Evolutionary conservation across 2,797 vertebrate genomes (phyloP).

Genomic region (Florisuga fusca): DNA sequence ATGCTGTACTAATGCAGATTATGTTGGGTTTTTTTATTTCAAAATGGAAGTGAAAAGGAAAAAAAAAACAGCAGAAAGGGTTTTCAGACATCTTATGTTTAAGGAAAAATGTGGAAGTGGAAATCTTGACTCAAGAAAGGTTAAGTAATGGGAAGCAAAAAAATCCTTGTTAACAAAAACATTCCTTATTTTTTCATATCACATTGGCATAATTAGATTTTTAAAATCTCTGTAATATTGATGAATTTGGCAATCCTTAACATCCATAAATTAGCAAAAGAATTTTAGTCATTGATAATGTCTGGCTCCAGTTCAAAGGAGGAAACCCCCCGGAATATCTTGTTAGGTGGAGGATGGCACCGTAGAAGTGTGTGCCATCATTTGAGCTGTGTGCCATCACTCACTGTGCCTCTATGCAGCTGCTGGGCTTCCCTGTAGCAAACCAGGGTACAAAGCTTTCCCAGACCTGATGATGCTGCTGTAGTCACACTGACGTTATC

Average conservation of each 20-base stretch:
- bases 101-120: neutral
- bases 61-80: neutral
- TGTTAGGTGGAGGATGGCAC: neutral
- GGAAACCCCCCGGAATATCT: neutral
- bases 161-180: neutral
- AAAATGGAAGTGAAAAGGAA: neutral
- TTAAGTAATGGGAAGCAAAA: neutral
- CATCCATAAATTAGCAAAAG: neutral
- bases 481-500: neutral
- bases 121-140: neutral
- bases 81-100: neutral
- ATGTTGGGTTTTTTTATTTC: neutral
- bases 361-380: neutral
- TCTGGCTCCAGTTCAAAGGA: neutral
- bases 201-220: neutral
- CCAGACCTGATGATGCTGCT: rapidly evolving
- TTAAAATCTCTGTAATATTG: neutral
- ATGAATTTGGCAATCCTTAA: neutral
- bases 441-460: neutral
- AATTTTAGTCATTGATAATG: neutral
- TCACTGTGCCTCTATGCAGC: rapidly evolving
- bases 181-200: neutral
- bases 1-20: neutral
- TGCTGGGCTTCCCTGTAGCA: neutral
- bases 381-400: no score